Evolutionary conservation across 2,888 invertebrate species (phyloP).

Genomic region (Chloroclystis v-ata): DNA sequence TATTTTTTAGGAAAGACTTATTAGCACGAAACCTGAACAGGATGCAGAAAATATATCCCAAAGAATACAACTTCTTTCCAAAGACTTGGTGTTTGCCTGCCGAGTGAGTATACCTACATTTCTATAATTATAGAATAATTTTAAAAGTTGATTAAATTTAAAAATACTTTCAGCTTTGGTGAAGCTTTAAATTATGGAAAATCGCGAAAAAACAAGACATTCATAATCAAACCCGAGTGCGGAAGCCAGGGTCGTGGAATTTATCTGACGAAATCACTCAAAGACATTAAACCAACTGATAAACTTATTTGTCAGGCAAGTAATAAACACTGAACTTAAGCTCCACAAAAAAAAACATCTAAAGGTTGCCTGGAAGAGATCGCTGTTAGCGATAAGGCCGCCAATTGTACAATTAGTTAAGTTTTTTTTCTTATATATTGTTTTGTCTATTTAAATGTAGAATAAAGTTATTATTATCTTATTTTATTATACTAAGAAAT

Average conservation of each 20-base stretch:
- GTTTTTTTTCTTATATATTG: too few species aligned
- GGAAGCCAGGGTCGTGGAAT: conserved; percentile 95
- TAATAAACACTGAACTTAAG: neutral
- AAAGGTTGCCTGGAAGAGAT: too few species aligned
- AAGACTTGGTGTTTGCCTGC: conserved; percentile 96
- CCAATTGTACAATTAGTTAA: too few species aligned
- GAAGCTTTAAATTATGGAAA: conserved; percentile 85
- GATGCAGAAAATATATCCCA: conserved; percentile 92
- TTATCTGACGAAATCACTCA: conserved; percentile 88
- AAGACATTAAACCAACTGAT: conserved; percentile 87
- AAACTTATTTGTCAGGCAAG: conserved; percentile 91
- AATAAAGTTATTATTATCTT: too few species aligned
- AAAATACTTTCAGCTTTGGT: conserved; percentile 76
- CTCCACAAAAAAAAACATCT: neutral
- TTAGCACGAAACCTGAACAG: conserved; percentile 92
- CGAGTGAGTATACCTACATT: conserved; percentile 79
- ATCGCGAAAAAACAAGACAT: conserved; percentile 84
- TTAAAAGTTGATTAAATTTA: neutral
- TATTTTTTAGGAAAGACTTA: conserved; percentile 85
- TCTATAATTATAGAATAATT: neutral
- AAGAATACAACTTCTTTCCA: conserved; percentile 94
- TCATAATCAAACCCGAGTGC: conserved; percentile 93
- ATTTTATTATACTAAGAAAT: too few species aligned
- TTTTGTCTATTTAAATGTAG: too few species aligned
- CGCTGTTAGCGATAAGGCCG: too few species aligned